These are phyloP conservation scores for Psix sp. DNA, from an alignment of 1,140 invertebrate genomes.

Conservation along the genomic window DNA sequence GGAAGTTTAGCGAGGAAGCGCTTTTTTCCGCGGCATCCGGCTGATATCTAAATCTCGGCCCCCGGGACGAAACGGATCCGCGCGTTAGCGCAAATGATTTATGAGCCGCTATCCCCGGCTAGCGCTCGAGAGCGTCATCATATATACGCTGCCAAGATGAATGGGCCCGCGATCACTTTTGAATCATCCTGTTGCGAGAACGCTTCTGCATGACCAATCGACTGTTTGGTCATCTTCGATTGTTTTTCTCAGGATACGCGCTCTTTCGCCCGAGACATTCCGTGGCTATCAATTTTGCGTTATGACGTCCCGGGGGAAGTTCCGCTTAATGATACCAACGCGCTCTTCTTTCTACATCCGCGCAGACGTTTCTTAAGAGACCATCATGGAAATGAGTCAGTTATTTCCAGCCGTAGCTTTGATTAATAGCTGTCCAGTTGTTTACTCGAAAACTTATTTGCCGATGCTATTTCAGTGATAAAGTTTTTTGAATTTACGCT, in stretches of 20 bases:
- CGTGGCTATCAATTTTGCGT: slow-evolving; percentile 31
- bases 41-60: slow-evolving; percentile 70
- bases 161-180: slow-evolving; percentile 41
- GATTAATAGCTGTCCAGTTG: slow-evolving; percentile 8
- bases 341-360: too few relatives aligned
- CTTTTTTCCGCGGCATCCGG: slow-evolving; percentile 61
- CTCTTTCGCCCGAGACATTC: slow-evolving; percentile 1
- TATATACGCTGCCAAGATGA: slow-evolving; percentile 26
- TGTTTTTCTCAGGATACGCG: slow-evolving; percentile 23
- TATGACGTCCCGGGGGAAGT: slow-evolving; percentile 17
- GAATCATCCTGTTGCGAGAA: slow-evolving; percentile 36
- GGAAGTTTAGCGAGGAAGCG: slow-evolving; percentile 68
- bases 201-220: slow-evolving; percentile 33
- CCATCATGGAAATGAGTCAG: slow-evolving; percentile 8
- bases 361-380: slow-evolving; percentile 16
- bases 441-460: slow-evolving; percentile 1
- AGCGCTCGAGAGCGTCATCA: slow-evolving; percentile 10
- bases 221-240: slow-evolving; percentile 43
- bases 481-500: too few relatives aligned
- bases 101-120: slow-evolving; percentile 60
- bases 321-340: slow-evolving; percentile 3
- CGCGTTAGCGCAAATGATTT: slow-evolving; percentile 67
- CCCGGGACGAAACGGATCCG: slow-evolving; percentile 67
- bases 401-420: slow-evolving; percentile 4
- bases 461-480: too few relatives aligned